Evolutionary conservation across 2,797 vertebrate genomes (phyloP), one percentile per base, ranked within the genome.

Genomic region (Pseudomugil gertrudae): DNA sequence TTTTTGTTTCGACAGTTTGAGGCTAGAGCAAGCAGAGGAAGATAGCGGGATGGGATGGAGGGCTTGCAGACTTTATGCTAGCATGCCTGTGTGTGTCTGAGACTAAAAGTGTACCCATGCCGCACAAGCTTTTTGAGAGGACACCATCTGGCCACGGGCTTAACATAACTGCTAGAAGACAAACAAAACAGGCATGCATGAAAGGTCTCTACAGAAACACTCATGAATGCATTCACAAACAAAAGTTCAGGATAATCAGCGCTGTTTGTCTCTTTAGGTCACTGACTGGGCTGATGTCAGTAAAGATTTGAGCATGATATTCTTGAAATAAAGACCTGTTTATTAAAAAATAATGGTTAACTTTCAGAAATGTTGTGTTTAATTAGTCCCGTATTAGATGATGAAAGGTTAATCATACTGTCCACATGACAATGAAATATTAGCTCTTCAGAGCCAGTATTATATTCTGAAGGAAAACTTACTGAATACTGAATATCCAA

Each of bases 1-100:
- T 89, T 92, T 91, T 89, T 90, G 86, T 83, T 79, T 32, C 67
- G 80, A 91, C 84, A 89, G 85, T 91, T 90, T 90, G 76, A 77
- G 88, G 86, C 86, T 90, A 89, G 54, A 76, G 84, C 47, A 69
- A 80, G 69, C 73, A 56, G 50, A 72, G 59, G 66, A 60, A 76
- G 58, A 78, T 56, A 60, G 80, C 15, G 40, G 50, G 62, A 76
- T 50, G 38, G 47, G 51, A 70, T 53, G 72, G 72, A 67, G 66
- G 50, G 61, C 53, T 59, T 50, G 26, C 50, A 43, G 53, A 71
- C 14, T 55, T 5, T 57, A 15, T 51, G 40, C 9, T 23, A 67
- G 52, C 63, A 26, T 67, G 55, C 30, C 23, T 54, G 51, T 63
- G 67, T 63, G 62, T 65, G 61, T 69, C 43, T 58, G 19, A 45